Evolutionary conservation across 2,113 vertebrate genomes (phyloP).

Genomic region (Melanerpes formicivorus): DNA sequence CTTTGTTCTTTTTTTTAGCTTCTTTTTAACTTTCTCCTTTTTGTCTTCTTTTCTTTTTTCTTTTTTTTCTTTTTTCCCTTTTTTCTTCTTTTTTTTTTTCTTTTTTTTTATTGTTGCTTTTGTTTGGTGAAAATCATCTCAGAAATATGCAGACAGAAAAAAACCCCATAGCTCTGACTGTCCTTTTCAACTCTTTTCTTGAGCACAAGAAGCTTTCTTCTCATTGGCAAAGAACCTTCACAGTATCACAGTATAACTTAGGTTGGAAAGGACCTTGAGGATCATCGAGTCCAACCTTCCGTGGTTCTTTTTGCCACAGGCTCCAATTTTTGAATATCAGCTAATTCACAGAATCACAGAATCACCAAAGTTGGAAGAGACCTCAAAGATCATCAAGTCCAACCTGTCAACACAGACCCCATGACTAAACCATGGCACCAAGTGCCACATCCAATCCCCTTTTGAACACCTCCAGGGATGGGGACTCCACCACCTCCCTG

Average conservation of each 20-base stretch:
- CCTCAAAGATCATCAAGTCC: too few relatives aligned
- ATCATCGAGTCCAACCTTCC: too few relatives aligned
- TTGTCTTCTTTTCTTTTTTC: too few relatives aligned
- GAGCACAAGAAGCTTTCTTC: background rate
- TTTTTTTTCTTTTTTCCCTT: too few relatives aligned
- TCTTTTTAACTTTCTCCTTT: background rate
- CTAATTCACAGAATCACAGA: background rate
- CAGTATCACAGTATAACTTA: too few relatives aligned
- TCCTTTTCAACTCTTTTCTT: background rate
- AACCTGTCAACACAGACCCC: too few relatives aligned
- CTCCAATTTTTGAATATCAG: constrained; percentile 50
- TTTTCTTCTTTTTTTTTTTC: background rate
- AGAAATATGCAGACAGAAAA: background rate
- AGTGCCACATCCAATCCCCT: too few relatives aligned
- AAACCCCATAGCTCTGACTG: background rate
- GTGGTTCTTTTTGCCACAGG: background rate
- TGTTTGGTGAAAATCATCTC: background rate
- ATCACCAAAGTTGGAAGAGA: too few relatives aligned
- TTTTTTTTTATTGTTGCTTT: background rate
- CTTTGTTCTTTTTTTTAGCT: background rate
- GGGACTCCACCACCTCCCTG: too few relatives aligned
- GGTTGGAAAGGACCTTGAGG: too few relatives aligned
- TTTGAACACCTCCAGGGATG: too few relatives aligned
- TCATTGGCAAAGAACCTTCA: background rate
- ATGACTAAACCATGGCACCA: too few relatives aligned